Evolutionary conservation across 2,888 invertebrate species (phyloP).

Genomic region (Allacma fusca): DNA sequence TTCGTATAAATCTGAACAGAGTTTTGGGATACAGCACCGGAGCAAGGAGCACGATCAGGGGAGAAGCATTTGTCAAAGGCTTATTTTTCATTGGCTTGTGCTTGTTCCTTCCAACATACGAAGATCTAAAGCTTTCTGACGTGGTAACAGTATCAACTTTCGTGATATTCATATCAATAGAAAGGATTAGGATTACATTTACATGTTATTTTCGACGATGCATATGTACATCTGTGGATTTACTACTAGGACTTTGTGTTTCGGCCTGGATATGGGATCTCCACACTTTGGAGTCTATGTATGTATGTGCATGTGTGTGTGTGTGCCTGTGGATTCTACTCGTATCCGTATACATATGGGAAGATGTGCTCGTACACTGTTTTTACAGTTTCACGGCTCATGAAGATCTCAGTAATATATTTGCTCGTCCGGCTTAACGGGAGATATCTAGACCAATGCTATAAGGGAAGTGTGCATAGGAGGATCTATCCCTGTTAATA

Average conservation of each 20-base stretch:
- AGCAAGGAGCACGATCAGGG: constrained; percentile 11
- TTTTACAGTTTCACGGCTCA: not conserved
- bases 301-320: too few species aligned
- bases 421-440: not conserved
- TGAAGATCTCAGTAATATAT: constrained; percentile 1
- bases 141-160: constrained; percentile 43
- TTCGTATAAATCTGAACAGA: not conserved
- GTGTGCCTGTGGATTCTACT: too few species aligned
- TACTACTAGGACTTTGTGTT: too few species aligned
- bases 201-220: constrained; percentile 19
- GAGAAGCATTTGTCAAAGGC: constrained; percentile 39
- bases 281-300: too few species aligned
- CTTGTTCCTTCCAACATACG: constrained; percentile 11
- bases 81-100: constrained; percentile 38
- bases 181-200: constrained; percentile 47
- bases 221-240: too few species aligned
- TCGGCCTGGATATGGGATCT: too few species aligned
- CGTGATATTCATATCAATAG: constrained; percentile 48
- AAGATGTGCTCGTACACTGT: not conserved
- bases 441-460: too few species aligned
- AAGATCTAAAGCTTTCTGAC: constrained; percentile 10
- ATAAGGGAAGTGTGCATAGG: too few species aligned
- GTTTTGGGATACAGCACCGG: not conserved
- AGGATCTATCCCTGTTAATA: too few species aligned
- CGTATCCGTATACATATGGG: not conserved